Percentiles rank a stretch among this genome's conserved stretches.
Evolutionary conservation across 1,140 invertebrate genomes (phyloP).

Genomic region (Platyura marginata): DNA sequence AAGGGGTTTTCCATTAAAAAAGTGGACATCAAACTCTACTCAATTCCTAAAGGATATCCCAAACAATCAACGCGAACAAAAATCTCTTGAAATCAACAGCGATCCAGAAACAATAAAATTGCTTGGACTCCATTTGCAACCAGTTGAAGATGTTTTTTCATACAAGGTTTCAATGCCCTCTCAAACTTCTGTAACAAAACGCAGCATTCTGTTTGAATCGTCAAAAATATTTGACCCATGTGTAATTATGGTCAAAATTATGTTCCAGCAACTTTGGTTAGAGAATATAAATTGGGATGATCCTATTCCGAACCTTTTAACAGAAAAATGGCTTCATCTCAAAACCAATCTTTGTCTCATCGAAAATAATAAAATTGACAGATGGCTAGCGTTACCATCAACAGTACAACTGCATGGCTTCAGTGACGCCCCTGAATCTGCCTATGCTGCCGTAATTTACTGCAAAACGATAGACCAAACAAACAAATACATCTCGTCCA

Average conservation of each 20-base stretch:
- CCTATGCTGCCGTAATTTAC: too few relatives aligned
- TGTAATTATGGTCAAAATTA: neutral
- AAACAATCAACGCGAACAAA: too few relatives aligned
- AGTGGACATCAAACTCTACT: constrained; percentile 5
- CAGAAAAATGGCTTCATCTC: constrained; percentile 10
- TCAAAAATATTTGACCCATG: neutral
- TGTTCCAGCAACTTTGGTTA: neutral
- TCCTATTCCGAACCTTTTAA: constrained; percentile 7
- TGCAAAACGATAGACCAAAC: neutral
- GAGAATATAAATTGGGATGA: constrained; percentile 15
- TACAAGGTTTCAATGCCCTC: neutral
- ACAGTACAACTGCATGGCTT: constrained; percentile 14
- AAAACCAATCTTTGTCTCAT: too few relatives aligned
- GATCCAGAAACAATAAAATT: neutral
- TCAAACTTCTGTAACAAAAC: constrained; percentile 1
- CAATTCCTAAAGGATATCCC: constrained; percentile 3
- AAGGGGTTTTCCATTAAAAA: constrained; percentile 4
- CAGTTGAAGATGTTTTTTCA: neutral
- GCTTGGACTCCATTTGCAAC: neutral
- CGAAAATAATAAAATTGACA: too few relatives aligned
- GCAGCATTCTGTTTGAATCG: neutral
- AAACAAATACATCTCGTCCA: too few relatives aligned
- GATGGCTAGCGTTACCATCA: too few relatives aligned
- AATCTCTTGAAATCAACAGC: too few relatives aligned
- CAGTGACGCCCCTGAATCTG: too few relatives aligned